A percentile compares a stretch with the other conserved stretches of the same genome.
These are phyloP conservation scores for Keiferia lycopersicella DNA, from an alignment of 2,888 invertebrate genomes.

Conservation along the genomic window DNA sequence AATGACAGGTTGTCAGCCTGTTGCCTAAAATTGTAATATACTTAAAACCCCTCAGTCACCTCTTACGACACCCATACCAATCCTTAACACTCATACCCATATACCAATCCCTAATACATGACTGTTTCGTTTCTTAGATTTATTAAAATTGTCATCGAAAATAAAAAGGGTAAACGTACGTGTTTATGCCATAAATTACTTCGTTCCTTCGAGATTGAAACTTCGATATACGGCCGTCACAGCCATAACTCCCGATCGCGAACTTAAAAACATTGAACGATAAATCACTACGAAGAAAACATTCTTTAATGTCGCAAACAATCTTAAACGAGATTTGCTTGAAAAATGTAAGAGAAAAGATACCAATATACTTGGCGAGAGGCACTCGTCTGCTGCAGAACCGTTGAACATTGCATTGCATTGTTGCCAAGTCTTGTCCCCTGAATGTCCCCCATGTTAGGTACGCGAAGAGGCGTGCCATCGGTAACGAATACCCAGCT, in stretches of 20 bases:
- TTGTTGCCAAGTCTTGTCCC: slow-evolving; percentile 62
- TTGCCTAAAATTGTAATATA: too few relatives aligned
- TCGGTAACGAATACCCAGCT: slow-evolving; percentile 41
- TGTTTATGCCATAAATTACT: slow-evolving; percentile 23
- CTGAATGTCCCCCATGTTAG: slow-evolving; percentile 39
- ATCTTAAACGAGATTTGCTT: slow-evolving; percentile 22
- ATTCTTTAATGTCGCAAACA: slow-evolving; percentile 27
- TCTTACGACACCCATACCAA: too few relatives aligned
- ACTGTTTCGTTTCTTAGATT: slow-evolving; percentile 20
- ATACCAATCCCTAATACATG: too few relatives aligned
- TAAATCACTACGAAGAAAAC: slow-evolving; percentile 21
- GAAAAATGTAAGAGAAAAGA: slow-evolving; percentile 48
- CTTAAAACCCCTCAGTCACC: too few relatives aligned
- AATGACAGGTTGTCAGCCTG: too few relatives aligned
- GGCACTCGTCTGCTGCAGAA: slow-evolving; percentile 57
- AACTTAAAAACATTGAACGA: slow-evolving; percentile 23
- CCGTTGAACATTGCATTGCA: slow-evolving; percentile 60
- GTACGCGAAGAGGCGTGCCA: slow-evolving; percentile 38
- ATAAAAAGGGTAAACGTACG: slow-evolving; percentile 22
- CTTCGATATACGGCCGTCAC: slow-evolving; percentile 21
- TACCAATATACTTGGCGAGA: slow-evolving; percentile 54
- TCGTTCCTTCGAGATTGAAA: slow-evolving; percentile 22
- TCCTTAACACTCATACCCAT: too few relatives aligned
- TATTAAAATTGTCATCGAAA: slow-evolving; percentile 21
- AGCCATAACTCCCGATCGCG: slow-evolving; percentile 20